Evolutionary conservation across 1,140 invertebrate genomes (phyloP), one percentile per base, ranked within the genome.

Genomic region (Colletes gigas): DNA sequence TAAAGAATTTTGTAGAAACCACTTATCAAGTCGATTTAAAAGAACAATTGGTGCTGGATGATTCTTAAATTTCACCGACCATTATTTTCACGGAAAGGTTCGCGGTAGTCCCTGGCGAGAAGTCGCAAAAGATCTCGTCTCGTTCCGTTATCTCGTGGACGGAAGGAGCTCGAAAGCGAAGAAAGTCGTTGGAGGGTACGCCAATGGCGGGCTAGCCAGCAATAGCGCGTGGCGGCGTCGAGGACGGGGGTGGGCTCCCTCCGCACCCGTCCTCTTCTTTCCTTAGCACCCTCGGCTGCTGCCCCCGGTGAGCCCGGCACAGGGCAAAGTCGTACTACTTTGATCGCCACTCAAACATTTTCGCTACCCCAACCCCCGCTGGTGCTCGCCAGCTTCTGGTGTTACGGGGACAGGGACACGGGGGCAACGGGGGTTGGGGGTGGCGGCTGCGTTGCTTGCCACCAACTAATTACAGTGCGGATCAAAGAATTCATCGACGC

Each of bases 311-410:
- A 75, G 60, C 59, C 74, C 80, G 73, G 76, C 79, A 79, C 83
- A 85, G 87, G 84, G 85, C 86, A 75, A 85, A 90, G 87, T 88
- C 86, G 87, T 87, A 88, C 89, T 91, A 93, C 91, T 92, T 92
- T 93, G 91, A 92, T 92, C 91, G 91, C 86, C 91, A 89, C 90
- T 92, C 90, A 92, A 93, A 93, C 91, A 92, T 92, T 92, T 91
- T 92, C 62, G 85, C 90, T 89, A 89, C 87, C 50, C 88, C 88
- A 86, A 86, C 87, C 88, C 65, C 57, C 44, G 21, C 14, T n/a
- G 21, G 57, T 41, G 60, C 60, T 82, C 59, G 72, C 65, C 70
- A 83, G 77, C 69, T 81, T 57, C 78, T 59, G 77, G 50, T 47
- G 70, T 55, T 69, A 63, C 67, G 17, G 68, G 70, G 17, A 57